A percentile compares a stretch with the other conserved stretches of the same genome.
Evolutionary conservation across 2,888 invertebrate species (phyloP).

Genomic region (Ophraella communa): DNA sequence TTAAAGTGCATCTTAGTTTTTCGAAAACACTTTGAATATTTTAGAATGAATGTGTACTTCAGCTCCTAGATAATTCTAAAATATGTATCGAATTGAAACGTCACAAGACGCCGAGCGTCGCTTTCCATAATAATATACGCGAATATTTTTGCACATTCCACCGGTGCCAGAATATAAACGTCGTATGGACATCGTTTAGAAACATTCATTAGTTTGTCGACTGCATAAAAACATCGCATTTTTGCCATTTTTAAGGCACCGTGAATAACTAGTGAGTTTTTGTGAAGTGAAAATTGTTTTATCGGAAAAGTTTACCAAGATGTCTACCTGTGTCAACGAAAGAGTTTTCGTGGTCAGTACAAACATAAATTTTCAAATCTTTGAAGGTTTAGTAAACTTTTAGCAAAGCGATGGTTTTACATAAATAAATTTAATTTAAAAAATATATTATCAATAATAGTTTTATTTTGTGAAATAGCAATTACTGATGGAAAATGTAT

Average conservation of each 20-base stretch:
- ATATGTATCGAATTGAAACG: slow-evolving; percentile 44
- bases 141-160: slow-evolving; percentile 52
- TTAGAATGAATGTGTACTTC: slow-evolving; percentile 2
- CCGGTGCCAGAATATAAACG: slow-evolving; percentile 48
- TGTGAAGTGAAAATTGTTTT: slow-evolving; percentile 13
- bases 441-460: too few relatives aligned
- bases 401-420: too few relatives aligned
- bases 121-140: slow-evolving; percentile 49
- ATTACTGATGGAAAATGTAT: too few relatives aligned
- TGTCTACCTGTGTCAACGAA: slow-evolving; percentile 44
- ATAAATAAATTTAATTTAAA: too few relatives aligned
- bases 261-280: background rate
- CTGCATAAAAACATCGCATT: slow-evolving; percentile 25
- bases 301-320: slow-evolving; percentile 15
- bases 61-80: slow-evolving; percentile 36
- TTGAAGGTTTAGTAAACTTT: too few relatives aligned
- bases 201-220: slow-evolving; percentile 33
- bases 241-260: background rate
- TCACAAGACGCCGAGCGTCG: slow-evolving; percentile 49
- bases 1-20: too few relatives aligned
- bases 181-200: slow-evolving; percentile 33
- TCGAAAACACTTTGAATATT: background rate
- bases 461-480: too few relatives aligned
- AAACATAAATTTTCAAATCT: background rate
- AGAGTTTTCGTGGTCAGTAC: slow-evolving; percentile 39